Percentiles rank a stretch among this genome's conserved stretches.
Conservation (phyloP, 2,888 invertebrate species). For the Platerodrilus igneus region DNA sequence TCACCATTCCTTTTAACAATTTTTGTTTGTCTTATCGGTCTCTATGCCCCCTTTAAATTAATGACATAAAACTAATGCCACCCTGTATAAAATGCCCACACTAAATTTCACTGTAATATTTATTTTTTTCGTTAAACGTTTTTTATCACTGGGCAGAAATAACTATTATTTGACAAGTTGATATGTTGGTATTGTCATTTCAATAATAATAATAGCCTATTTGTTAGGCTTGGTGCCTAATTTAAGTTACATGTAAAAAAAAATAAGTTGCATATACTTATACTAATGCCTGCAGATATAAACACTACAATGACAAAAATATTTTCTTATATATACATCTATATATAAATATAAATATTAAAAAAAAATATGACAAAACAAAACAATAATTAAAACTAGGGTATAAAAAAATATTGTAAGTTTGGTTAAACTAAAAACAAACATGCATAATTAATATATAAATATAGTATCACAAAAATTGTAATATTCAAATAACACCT, state of each 20-base stretch:
- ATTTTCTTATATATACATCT: conserved; percentile 11
- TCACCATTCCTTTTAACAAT: too few species aligned
- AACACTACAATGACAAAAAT: conserved; percentile 21
- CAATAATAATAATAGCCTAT: too few species aligned
- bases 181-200: conserved; percentile 48
- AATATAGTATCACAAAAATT: conserved; percentile 34
- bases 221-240: too few species aligned
- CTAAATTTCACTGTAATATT: conserved; percentile 33
- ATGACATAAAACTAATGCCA: too few species aligned
- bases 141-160: conserved; percentile 44
- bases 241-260: too few species aligned
- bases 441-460: too few species aligned
- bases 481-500: conserved; percentile 39
- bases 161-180: conserved; percentile 37
- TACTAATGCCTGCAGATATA: conserved; percentile 15
- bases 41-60: too few species aligned
- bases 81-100: conserved; percentile 38
- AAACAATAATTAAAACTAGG: conserved; percentile 17
- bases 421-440: too few species aligned
- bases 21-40: too few species aligned
- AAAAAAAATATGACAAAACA: conserved; percentile 4
- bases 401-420: too few species aligned
- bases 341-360: conserved; percentile 2
- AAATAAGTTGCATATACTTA: conserved; percentile 7
- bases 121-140: conserved; percentile 43